phyloP scores from a whole-genome alignment of 2,113 vertebrate genomes.

The Amblyornis subalaris region DNA sequence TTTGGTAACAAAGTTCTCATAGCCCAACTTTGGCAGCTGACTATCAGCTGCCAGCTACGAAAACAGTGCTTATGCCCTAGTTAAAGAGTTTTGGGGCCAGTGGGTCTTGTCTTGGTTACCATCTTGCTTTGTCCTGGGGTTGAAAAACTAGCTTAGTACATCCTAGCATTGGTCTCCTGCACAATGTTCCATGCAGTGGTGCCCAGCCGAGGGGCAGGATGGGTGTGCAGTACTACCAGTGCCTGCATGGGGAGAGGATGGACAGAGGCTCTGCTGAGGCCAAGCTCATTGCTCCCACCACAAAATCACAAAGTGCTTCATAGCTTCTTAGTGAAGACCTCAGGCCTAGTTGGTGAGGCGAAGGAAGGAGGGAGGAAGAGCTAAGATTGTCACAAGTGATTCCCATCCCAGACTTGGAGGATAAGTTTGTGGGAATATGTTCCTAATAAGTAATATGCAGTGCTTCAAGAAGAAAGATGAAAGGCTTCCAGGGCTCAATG shows the following conservation, averaged over 20 bases:
- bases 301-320: not conserved
- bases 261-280: not conserved
- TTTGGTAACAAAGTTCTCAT: not conserved
- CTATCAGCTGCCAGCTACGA: not conserved
- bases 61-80: accelerated
- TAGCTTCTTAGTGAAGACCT: not conserved
- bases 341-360: not conserved
- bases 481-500: not conserved
- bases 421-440: not conserved
- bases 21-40: not conserved
- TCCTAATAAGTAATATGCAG: not conserved
- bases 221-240: accelerated
- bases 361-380: not conserved
- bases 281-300: not conserved
- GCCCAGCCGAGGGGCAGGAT: not conserved
- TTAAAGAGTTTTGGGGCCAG: not conserved
- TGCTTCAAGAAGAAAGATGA: not conserved
- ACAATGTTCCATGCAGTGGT: accelerated
- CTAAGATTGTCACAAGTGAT: not conserved
- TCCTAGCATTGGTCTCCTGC: not conserved
- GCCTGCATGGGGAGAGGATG: not conserved
- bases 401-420: not conserved
- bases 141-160: not conserved
- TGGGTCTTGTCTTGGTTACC: not conserved
- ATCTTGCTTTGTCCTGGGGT: not conserved